Evolutionary conservation across 2,113 vertebrate genomes (phyloP), one percentile per base, ranked within the genome.

Genomic region (Paratilapia polleni): DNA sequence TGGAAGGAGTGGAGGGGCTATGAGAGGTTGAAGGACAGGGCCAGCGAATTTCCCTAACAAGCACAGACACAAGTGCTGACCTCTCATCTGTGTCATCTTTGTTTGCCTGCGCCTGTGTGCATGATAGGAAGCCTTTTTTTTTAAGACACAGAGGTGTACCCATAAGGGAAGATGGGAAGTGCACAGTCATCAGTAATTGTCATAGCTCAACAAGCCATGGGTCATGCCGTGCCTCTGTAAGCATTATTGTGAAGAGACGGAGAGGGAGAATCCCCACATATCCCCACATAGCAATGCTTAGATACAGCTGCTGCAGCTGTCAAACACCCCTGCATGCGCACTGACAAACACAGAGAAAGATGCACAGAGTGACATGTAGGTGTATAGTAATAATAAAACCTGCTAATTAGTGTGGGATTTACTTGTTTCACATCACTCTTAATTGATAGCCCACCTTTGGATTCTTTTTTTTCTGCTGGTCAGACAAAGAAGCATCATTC

Each of bases 171-270:
- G 70, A 86, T 54, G 38, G 58, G 70, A 90, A 90, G 47, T 93
- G 93, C 94, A 87, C 83, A 85, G 94, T 93, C 93, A 94, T 93
- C 92, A 93, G 86, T 92, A 92, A 93, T 90, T 87, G 91, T 91
- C 88, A 89, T 75, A 79, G 80, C 89, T 90, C 89, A 93, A 94
- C 92, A 91, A 92, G 88, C 84, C 22, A 79, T 43, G 86, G 94
- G 93, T 94, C 93, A 92, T 93, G 92, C 87, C 80, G 87, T 91
- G 92, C 89, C 57, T 92, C 89, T 84, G 89, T 92, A 91, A 94
- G 93, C 91, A 88, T 78, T 93, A 92, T 83, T 91, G 90, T 85
- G 79, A 47, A 77, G 85, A 56, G 82, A 86, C 77, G 74, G 78
- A 82, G 68, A 66, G 36, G 74, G 89, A 81, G 84, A 88, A n/a